Evolutionary conservation across 2,888 invertebrate genomes (phyloP).

Genomic region (Ochropleura leucogaster): DNA sequence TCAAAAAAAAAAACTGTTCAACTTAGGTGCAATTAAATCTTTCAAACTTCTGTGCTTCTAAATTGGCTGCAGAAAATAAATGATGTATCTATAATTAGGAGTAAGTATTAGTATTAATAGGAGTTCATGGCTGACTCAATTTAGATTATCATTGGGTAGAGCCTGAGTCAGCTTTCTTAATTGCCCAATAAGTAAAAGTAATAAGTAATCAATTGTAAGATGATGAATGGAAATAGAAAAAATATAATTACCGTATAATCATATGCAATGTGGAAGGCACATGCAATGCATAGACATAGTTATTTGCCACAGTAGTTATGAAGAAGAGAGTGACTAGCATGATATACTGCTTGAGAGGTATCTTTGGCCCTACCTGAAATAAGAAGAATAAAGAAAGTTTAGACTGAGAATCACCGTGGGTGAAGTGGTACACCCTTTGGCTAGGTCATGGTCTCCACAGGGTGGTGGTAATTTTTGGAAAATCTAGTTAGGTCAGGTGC

Average conservation of each 20-base stretch:
- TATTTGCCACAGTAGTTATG: constrained; percentile 86
- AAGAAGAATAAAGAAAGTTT: constrained; percentile 53
- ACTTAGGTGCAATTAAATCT: background rate
- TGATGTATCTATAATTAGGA: background rate
- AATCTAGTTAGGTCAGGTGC: background rate
- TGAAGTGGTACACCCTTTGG: background rate
- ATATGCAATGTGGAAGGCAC: constrained; percentile 88
- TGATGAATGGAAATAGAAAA: background rate
- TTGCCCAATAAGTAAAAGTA: background rate
- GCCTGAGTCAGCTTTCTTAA: background rate
- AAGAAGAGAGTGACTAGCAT: constrained; percentile 85
- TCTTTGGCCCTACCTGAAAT: constrained; percentile 84
- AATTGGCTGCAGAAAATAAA: background rate
- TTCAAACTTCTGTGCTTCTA: background rate
- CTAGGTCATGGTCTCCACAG: background rate
- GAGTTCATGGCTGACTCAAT: background rate
- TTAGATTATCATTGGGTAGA: background rate
- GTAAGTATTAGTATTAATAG: background rate
- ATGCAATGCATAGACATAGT: constrained; percentile 88
- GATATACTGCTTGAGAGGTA: constrained; percentile 83
- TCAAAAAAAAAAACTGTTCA: background rate
- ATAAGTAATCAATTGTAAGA: background rate
- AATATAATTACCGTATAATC: constrained; percentile 84
- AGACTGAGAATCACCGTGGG: background rate
- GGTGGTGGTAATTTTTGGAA: background rate